Evolutionary conservation across 2,888 invertebrate species (phyloP).

Genomic region (Acronicta psi): DNA sequence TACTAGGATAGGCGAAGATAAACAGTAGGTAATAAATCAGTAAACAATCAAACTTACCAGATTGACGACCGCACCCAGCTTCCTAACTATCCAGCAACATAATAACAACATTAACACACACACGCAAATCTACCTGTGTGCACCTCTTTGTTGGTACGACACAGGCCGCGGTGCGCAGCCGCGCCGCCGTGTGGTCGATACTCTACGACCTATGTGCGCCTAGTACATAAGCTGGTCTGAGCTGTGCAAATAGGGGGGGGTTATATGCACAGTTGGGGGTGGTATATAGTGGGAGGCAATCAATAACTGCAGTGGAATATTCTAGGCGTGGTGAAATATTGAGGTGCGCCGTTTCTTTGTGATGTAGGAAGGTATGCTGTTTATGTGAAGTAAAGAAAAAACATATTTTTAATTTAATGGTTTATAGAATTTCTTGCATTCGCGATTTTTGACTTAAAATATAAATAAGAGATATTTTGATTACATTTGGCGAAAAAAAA

Average conservation of each 20-base stretch:
- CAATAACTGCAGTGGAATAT: neutral
- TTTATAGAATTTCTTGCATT: too few relatives aligned
- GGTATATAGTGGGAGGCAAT: too few relatives aligned
- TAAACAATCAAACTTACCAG: neutral
- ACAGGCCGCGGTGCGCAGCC: slow-evolving; percentile 29
- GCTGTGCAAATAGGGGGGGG: neutral
- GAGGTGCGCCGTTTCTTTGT: neutral
- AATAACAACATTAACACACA: slow-evolving; percentile 1
- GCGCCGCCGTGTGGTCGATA: slow-evolving; percentile 25
- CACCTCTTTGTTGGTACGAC: slow-evolving; percentile 9
- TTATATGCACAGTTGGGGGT: too few relatives aligned
- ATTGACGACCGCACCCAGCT: neutral
- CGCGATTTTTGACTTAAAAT: too few relatives aligned
- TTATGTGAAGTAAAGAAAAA: neutral
- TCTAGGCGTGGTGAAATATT: neutral
- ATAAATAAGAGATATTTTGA: too few relatives aligned
- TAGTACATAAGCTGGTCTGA: slow-evolving; percentile 12
- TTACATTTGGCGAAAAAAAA: too few relatives aligned
- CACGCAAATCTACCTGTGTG: slow-evolving; percentile 22
- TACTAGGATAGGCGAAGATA: too few relatives aligned
- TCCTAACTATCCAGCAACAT: slow-evolving; percentile 5
- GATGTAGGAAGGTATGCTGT: neutral
- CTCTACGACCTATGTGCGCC: slow-evolving; percentile 6
- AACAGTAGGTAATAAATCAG: neutral
- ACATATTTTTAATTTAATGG: too few relatives aligned